Percentiles rank a stretch among this genome's conserved stretches.
Conservation (phyloP, 1,140 invertebrate genomes). For the Monochamus saltuarius region DNA sequence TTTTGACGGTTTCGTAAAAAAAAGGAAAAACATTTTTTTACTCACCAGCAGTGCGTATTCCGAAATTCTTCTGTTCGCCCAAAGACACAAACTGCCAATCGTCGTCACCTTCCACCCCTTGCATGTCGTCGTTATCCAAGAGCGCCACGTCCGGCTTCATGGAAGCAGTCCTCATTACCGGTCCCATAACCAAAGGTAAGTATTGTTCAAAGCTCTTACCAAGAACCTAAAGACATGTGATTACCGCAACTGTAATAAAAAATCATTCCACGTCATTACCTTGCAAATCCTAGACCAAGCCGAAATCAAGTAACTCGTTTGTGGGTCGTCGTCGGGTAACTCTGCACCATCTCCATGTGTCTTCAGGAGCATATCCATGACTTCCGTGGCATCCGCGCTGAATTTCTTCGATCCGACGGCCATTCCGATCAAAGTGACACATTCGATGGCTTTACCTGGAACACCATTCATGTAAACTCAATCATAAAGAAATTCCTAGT, state of each 20-base stretch:
- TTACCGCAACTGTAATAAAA: not conserved
- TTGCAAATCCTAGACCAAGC: conserved; percentile 99
- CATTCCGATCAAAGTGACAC: conserved; percentile 94
- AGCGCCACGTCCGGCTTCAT: conserved; percentile 98
- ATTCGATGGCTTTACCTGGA: conserved; percentile 67
- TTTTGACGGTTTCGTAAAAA: no score
- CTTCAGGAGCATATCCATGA: conserved; percentile 94
- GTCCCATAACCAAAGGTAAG: conserved; percentile 95
- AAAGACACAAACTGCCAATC: conserved; percentile 98
- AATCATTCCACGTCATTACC: conserved; percentile 56
- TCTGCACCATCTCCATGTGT: conserved; percentile 82
- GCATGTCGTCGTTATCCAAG: conserved; percentile 88
- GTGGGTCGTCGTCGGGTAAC: conserved; percentile 92
- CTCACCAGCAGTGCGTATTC: conserved; percentile 80
- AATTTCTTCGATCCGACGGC: conserved; percentile 98
- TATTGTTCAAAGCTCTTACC: conserved; percentile 95
- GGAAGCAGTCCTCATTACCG: conserved; percentile 91
- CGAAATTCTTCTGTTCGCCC: conserved; percentile 94
- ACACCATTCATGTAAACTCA: conserved; percentile 10
- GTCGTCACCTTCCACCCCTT: conserved; percentile 83
- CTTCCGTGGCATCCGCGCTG: conserved; percentile 87
- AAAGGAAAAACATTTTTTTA: not conserved
- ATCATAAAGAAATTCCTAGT: not conserved
- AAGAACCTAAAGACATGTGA: conserved; percentile 41
- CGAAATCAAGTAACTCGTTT: conserved; percentile 96